A percentile compares a stretch with the other conserved stretches of the same genome.
Evolutionary conservation across 2,888 invertebrate species (phyloP).

Genomic region (Sabatieria punctata): DNA sequence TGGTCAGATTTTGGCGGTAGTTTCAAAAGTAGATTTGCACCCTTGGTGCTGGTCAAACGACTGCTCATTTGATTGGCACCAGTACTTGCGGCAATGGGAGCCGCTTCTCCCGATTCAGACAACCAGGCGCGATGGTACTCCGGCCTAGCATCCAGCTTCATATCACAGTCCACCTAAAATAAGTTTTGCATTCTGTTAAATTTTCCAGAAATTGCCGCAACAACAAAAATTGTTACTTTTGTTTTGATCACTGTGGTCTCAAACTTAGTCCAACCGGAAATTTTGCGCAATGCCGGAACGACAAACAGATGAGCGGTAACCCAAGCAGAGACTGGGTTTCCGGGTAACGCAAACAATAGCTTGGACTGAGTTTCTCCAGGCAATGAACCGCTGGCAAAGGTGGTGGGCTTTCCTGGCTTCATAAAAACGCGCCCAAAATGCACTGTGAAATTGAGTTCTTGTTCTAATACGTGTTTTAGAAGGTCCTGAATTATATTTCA

Average conservation of each 20-base stretch:
- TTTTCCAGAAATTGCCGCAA: too few relatives aligned
- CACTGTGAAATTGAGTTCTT: slow-evolving; percentile 57
- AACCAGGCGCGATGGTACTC: slow-evolving; percentile 57
- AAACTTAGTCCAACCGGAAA: slow-evolving; percentile 40
- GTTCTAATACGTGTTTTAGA: slow-evolving; percentile 41
- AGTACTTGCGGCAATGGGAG: slow-evolving; percentile 34
- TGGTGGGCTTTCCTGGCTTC: slow-evolving; percentile 96
- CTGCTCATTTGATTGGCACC: slow-evolving; percentile 77
- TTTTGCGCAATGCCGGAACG: slow-evolving; percentile 54
- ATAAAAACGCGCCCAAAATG: slow-evolving; percentile 74
- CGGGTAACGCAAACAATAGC: slow-evolving; percentile 25
- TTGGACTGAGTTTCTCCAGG: slow-evolving; percentile 47
- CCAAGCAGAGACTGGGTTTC: slow-evolving; percentile 81
- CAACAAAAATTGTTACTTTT: too few relatives aligned
- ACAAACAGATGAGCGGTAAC: slow-evolving; percentile 73
- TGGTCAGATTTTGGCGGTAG: slow-evolving; percentile 43
- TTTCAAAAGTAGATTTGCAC: slow-evolving; percentile 56
- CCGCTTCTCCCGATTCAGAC: slow-evolving; percentile 10
- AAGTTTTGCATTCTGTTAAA: too few relatives aligned
- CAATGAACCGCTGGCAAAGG: slow-evolving; percentile 61
- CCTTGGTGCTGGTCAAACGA: slow-evolving; percentile 56
- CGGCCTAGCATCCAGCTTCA: slow-evolving; percentile 59
- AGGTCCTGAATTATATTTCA: slow-evolving; percentile 16
- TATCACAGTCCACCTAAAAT: slow-evolving; percentile 39
- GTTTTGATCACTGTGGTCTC: slow-evolving; percentile 33